Conservation (phyloP, 2,888 invertebrate genomes). For the Operophtera brumata region DNA sequence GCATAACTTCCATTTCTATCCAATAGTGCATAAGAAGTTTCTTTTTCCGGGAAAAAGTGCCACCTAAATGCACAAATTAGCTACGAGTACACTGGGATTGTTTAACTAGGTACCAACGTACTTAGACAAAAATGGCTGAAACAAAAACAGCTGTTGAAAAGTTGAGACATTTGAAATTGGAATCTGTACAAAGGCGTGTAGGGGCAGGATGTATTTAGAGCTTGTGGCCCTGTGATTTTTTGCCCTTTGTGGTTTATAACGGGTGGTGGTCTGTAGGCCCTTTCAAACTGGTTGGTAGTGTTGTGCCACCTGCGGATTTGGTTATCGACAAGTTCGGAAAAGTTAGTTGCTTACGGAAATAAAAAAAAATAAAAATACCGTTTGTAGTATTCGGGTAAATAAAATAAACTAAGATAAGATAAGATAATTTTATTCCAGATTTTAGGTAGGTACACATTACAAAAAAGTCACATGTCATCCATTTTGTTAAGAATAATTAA, state of each 20-base stretch:
- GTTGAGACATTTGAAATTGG: not conserved
- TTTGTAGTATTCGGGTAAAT: no score
- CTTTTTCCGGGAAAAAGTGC: constrained; percentile 15
- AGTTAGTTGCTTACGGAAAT: not conserved
- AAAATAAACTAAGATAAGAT: no score
- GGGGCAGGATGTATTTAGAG: constrained; percentile 9
- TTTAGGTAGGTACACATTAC: no score
- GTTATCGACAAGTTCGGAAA: constrained; percentile 2
- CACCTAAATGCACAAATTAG: constrained; percentile 23
- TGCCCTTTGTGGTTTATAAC: constrained; percentile 37
- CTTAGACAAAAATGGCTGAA: constrained; percentile 17
- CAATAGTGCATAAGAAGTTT: not conserved
- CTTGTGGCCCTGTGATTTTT: constrained; percentile 27
- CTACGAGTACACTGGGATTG: constrained; percentile 3
- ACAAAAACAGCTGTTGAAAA: constrained; percentile 8
- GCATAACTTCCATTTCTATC: not conserved
- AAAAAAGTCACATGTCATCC: no score
- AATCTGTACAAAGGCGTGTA: constrained; percentile 6
- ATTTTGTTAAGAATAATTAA: no score
- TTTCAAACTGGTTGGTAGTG: constrained; percentile 37
- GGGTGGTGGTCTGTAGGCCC: constrained; percentile 43
- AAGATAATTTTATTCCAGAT: no score
- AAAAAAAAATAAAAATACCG: not conserved
- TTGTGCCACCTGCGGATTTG: constrained; percentile 21
- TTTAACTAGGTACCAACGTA: not conserved